Percentiles rank a stretch among this genome's conserved stretches.
These are phyloP conservation scores for Tapera naevia DNA, from an alignment of 2,797 vertebrate species.

Conservation along the genomic window DNA sequence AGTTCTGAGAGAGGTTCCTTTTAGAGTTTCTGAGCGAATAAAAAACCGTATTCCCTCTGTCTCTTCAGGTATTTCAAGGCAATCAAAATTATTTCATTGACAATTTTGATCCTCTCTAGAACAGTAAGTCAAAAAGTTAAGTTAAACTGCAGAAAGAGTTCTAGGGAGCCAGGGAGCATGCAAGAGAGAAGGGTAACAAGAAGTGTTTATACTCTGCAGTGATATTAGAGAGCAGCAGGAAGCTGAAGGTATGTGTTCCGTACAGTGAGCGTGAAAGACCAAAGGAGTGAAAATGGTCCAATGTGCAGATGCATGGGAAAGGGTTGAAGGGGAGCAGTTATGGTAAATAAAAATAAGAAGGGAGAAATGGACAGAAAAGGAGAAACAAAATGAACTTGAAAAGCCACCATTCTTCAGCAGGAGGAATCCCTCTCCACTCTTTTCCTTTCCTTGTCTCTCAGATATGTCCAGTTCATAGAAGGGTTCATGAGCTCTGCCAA, in stretches of 20 bases:
- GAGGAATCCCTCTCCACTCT: background rate
- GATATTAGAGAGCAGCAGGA: background rate
- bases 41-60: background rate
- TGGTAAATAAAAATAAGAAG: background rate
- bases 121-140: background rate
- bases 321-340: background rate
- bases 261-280: background rate
- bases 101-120: background rate
- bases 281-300: accelerated
- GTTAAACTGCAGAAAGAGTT: background rate
- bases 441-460: background rate
- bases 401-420: background rate
- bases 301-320: background rate
- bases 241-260: background rate
- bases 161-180: background rate
- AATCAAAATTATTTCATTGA: background rate
- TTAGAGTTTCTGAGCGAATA: background rate
- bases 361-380: background rate
- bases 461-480: slow-evolving; percentile 70
- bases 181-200: background rate
- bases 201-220: background rate
- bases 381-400: background rate
- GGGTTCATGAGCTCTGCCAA: slow-evolving; percentile 81
- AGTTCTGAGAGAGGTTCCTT: too few species aligned
- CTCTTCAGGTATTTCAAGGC: background rate